Conservation (phyloP, 2,888 invertebrate species). For the Lasioglossum zephyrum region DNA sequence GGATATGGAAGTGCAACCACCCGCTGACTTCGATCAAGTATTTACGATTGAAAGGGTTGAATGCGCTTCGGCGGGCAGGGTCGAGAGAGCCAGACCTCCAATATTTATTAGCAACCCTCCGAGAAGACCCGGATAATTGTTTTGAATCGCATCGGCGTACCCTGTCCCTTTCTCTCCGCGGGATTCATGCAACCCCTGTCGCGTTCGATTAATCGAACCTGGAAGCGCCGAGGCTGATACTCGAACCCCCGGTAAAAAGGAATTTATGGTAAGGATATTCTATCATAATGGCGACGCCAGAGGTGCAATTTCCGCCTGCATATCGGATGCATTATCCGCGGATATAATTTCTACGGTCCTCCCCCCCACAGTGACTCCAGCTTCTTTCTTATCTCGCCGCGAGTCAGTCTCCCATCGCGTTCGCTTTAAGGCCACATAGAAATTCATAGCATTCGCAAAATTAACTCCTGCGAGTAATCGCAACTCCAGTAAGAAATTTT, state of each 20-base stretch:
- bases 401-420: neutral
- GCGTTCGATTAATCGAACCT: conserved; percentile 37
- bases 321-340: conserved; percentile 58
- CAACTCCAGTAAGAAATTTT: neutral
- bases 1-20: neutral
- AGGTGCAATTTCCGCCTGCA: conserved; percentile 57
- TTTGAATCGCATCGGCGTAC: neutral
- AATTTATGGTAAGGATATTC: conserved; percentile 57
- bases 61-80: neutral
- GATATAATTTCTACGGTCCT: conserved; percentile 50
- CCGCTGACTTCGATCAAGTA: neutral
- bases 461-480: neutral
- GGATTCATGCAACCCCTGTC: neutral
- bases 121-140: neutral
- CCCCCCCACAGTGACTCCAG: neutral
- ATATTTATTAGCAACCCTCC: neutral
- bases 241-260: conserved; percentile 28
- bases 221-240: conserved; percentile 2
- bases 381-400: conserved; percentile 25
- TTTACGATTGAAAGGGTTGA: conserved; percentile 11
- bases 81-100: neutral
- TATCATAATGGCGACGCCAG: conserved; percentile 46
- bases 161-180: neutral
- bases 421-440: neutral
- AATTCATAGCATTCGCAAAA: neutral